These are phyloP conservation scores for Aphis gossypii DNA, from an alignment of 1,140 invertebrate genomes.

Conservation along the genomic window DNA sequence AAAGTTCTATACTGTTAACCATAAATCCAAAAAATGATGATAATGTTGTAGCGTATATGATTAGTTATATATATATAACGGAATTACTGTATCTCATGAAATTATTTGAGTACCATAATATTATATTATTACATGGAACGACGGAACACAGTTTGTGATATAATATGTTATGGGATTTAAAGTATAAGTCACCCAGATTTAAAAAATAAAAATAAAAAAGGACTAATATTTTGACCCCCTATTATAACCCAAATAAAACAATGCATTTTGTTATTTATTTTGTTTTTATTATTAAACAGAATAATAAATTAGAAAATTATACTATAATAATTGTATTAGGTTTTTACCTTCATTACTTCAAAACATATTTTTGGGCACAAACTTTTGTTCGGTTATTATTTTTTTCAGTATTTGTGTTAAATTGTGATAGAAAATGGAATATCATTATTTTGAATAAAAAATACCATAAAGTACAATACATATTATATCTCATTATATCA, in stretches of 20 bases:
- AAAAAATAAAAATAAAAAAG: not conserved
- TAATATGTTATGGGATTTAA: constrained; percentile 14
- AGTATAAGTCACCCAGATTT: not conserved
- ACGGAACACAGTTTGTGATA: not conserved
- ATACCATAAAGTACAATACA: not conserved
- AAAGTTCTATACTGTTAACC: not conserved
- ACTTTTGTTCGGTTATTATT: not conserved
- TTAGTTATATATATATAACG: not conserved
- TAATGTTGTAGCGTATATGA: not conserved
- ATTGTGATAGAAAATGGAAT: not conserved
- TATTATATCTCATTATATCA: not conserved
- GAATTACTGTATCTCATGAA: not conserved
- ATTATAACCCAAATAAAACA: constrained; percentile 3
- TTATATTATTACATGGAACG: too few species aligned
- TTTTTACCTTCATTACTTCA: not conserved
- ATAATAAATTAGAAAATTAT: constrained; percentile 21
- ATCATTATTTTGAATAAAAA: not conserved
- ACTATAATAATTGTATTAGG: not conserved
- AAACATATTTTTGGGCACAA: not conserved
- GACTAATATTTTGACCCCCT: not conserved
- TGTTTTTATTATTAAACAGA: not conserved
- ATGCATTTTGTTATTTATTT: not conserved
- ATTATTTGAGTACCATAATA: constrained; percentile 9
- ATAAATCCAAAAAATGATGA: not conserved
- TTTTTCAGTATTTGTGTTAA: not conserved